Base-by-base conservation (phyloP, 2,113 vertebrate species). In the Sphaerodactylus townsendi region DNA sequence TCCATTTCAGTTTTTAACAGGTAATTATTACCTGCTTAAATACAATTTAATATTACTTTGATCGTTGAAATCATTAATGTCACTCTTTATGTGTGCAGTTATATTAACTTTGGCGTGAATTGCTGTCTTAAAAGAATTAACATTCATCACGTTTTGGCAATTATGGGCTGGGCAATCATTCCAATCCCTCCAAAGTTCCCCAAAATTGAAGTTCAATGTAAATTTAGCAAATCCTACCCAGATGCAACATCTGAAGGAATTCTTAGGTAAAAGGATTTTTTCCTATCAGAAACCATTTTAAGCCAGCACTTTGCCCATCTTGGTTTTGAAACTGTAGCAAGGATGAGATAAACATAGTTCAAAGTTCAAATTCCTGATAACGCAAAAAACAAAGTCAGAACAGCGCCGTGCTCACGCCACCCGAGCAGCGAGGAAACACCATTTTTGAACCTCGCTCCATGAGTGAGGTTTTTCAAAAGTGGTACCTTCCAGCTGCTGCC, bases 21-120 rank as follows among this genome's bases (percentile, higher is more conserved):
- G 28, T 77, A 77, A 69, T 77, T 84, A 84, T 84, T 84, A 84
- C 19, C 82, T 69, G 82, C 64, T 84, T 77, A 84, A 77, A 69
- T 53, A 35, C 30, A 23, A 56, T 77, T 84, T 84, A 53, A 83
- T 53, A 53, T 19, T n/a, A 53, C 23, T 65, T 66, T 46, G 23
- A 50, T 66, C 35, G 46, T 11, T 76, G 64, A 53, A 82, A 76
- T 83, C 25, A 76, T 76, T 83, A 41, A 76, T 68, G 66, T 35
- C 46, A 68, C 33, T 75, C 33, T 44, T 68, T 76, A 53, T 39
- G 23, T 50, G 44, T 76, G 81, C 72, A 83, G 66, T 83, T 83
- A 76, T 53, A 76, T 83, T 68, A 76, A 76, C 62, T n/a, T 69
- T 33, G 41, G 28, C 25, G 65, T 77, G 64, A 83, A 68, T 76